Evolutionary conservation across 2,113 vertebrate genomes (phyloP).

Genomic region (Chrysochloris asiatica): DNA sequence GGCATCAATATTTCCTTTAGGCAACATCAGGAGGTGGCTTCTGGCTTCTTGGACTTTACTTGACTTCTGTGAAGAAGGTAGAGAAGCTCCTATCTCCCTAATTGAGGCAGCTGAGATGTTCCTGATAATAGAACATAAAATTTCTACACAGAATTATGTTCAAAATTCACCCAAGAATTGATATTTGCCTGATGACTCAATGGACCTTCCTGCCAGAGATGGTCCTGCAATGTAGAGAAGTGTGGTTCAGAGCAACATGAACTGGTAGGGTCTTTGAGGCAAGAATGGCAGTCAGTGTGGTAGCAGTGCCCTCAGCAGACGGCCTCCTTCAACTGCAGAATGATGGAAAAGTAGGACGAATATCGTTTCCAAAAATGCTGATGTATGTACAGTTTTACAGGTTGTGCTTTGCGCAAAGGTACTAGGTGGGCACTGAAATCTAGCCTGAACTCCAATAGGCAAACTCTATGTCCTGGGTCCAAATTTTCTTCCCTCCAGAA

Average conservation of each 20-base stretch:
- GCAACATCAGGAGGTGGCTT: constrained; percentile 40
- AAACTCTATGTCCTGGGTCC: background rate
- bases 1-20: constrained; percentile 22
- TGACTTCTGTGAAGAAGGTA: constrained; percentile 6
- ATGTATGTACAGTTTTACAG: background rate
- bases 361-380: background rate
- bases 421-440: background rate
- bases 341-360: constrained; percentile 5
- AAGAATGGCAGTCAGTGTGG: background rate
- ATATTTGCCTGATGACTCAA: background rate
- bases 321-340: background rate
- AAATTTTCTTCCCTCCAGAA: background rate
- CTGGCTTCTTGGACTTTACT: constrained; percentile 19
- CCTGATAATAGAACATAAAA: constrained; percentile 16
- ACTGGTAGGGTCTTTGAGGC: background rate
- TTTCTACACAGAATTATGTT: constrained; percentile 25
- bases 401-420: background rate
- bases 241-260: background rate
- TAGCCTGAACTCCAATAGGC: background rate
- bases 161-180: background rate
- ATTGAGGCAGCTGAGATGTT: background rate
- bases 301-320: background rate
- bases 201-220: background rate
- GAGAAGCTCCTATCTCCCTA: background rate
- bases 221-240: background rate